Conservation (phyloP, 2,797 vertebrate species). For the Poecile montanus region DNA sequence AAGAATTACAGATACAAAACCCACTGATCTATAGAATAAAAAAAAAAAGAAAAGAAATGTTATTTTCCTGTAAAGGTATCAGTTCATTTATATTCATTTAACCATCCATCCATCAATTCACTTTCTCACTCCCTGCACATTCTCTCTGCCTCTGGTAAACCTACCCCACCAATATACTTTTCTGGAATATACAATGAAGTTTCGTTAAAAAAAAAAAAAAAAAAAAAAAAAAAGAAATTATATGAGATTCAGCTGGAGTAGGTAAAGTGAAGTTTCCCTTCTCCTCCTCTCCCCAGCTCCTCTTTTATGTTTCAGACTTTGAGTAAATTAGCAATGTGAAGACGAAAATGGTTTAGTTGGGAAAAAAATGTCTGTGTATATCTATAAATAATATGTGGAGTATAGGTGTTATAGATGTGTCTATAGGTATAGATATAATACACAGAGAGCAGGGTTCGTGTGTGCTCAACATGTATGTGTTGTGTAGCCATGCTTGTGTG, state of each 20-base stretch:
- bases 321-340: conserved; percentile 28
- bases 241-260: conserved; percentile 44
- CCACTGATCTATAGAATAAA: conserved; percentile 86
- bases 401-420: background rate
- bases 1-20: conserved; percentile 86
- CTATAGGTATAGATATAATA: background rate
- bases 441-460: background rate
- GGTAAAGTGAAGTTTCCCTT: conserved; percentile 39
- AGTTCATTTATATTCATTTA: conserved; percentile 90
- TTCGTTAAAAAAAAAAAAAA: conserved; percentile 33
- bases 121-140: conserved; percentile 82
- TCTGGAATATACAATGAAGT: conserved; percentile 79
- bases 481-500: background rate
- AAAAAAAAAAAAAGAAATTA: conserved; percentile 27
- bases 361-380: background rate
- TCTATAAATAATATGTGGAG: background rate
- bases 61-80: conserved; percentile 85
- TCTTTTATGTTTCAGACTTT: conserved; percentile 17
- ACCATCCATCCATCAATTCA: conserved; percentile 86
- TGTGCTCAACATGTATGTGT: background rate
- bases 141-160: conserved; percentile 78
- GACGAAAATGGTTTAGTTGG: background rate
- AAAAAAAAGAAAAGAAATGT: conserved; percentile 83
- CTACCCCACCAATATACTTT: conserved; percentile 74
- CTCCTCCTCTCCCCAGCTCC: background rate